A percentile compares a stretch with the other conserved stretches of the same genome.
Evolutionary conservation across 2,888 invertebrate species (phyloP).

Genomic region (Hoplodrina ambigua): DNA sequence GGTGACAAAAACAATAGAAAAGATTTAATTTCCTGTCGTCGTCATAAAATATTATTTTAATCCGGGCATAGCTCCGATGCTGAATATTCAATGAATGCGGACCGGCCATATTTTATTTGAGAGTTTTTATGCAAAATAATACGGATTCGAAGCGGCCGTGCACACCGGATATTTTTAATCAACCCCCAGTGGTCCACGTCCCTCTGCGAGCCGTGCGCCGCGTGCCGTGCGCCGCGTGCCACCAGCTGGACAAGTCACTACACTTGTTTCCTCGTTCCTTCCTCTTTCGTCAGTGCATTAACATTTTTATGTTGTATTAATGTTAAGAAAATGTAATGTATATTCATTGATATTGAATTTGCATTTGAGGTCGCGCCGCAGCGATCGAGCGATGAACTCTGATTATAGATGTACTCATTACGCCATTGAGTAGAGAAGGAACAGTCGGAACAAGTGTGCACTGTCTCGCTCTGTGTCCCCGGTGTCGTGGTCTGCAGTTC

Average conservation of each 20-base stretch:
- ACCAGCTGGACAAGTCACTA: conserved; percentile 41
- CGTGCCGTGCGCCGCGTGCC: conserved; percentile 22
- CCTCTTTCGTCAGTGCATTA: conserved; percentile 39
- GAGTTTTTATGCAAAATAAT: conserved; percentile 78
- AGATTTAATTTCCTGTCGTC: conserved; percentile 84
- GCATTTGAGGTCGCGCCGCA: conserved; percentile 49
- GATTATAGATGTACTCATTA: conserved; percentile 53
- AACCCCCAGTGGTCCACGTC: conserved; percentile 56
- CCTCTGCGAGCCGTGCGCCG: not conserved
- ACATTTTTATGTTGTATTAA: conserved; percentile 60
- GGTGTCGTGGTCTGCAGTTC: conserved; percentile 25
- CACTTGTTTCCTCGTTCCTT: conserved; percentile 62
- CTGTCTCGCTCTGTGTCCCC: not conserved
- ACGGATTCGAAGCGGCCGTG: conserved; percentile 60
- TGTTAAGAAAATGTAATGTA: conserved; percentile 50
- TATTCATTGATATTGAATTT: conserved; percentile 58
- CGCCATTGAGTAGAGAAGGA: conserved; percentile 10
- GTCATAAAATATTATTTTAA: conserved; percentile 85
- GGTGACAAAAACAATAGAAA: conserved; percentile 83
- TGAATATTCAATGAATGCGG: conserved; percentile 82
- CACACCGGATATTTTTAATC: conserved; percentile 74
- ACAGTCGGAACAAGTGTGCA: not conserved
- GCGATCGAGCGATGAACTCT: conserved; percentile 39
- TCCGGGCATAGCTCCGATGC: conserved; percentile 76
- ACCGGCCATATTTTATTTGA: conserved; percentile 79